These are phyloP conservation scores for Styela clava DNA, from an alignment of 23 tunicate species.

Conservation along the genomic window DNA sequence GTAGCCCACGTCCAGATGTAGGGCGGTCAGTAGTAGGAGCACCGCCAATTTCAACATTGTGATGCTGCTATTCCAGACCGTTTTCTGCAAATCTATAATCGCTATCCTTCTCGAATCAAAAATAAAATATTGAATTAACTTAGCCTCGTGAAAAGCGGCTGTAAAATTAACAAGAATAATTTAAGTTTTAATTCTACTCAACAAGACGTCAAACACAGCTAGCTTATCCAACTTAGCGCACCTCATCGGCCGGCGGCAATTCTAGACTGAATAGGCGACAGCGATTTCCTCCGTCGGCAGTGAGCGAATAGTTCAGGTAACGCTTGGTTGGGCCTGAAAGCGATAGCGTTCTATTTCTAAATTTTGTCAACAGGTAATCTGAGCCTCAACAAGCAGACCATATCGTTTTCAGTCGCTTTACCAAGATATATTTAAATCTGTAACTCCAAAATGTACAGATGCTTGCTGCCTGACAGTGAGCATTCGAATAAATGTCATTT, in stretches of 20 bases:
- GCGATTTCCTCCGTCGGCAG: conserved; percentile 20
- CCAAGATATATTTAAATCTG: too few species aligned
- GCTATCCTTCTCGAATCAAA: neutral
- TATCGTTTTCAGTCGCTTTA: too few species aligned
- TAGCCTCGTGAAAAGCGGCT: neutral
- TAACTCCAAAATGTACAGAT: too few species aligned
- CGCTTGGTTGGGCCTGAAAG: conserved; percentile 22
- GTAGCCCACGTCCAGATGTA: conserved; percentile 8
- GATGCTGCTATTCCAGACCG: neutral
- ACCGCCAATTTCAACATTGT: conserved; percentile 20
- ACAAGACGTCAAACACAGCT: too few species aligned
- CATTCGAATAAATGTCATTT: too few species aligned
- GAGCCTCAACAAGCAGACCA: too few species aligned
- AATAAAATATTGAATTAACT: neutral
- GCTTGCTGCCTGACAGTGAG: too few species aligned
- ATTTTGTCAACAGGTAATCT: neutral
- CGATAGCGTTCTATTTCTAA: neutral
- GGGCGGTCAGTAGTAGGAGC: conserved; percentile 1
- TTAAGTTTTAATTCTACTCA: too few species aligned
- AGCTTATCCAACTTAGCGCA: too few species aligned
- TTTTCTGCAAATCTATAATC: neutral
- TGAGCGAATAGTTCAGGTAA: neutral
- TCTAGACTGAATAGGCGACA: conserved; percentile 22
- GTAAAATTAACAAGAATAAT: neutral
- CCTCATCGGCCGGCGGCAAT: neutral